Evolutionary conservation across 2,888 invertebrate species (phyloP).

Genomic region (Lasioglossum vierecki): DNA sequence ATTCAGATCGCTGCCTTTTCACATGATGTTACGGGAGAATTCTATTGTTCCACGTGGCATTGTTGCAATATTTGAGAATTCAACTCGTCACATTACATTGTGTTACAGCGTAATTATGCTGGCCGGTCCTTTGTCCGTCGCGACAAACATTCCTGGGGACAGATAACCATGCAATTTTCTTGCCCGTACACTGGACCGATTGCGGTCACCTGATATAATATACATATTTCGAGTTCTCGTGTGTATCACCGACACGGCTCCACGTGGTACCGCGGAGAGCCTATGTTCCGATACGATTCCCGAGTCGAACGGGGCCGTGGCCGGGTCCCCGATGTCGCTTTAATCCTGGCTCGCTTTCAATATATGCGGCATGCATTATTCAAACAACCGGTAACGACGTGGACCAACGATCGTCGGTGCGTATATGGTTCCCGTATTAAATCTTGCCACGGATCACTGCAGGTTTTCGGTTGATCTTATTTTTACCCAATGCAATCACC

Average conservation of each 20-base stretch:
- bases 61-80: background rate
- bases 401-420: conserved; percentile 56
- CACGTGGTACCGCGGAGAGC: conserved; percentile 51
- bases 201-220: background rate
- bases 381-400: conserved; percentile 59
- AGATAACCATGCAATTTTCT: background rate
- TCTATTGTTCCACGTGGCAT: background rate
- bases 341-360: conserved; percentile 67
- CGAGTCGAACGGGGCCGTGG: conserved; percentile 43
- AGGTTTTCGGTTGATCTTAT: conserved; percentile 27
- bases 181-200: background rate
- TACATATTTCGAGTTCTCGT: conserved; percentile 21
- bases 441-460: conserved; percentile 28
- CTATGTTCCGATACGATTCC: conserved; percentile 62
- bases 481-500: background rate
- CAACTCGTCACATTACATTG: background rate
- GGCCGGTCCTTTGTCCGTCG: background rate
- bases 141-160: background rate
- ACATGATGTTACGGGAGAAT: background rate
- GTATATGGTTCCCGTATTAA: conserved; percentile 54
- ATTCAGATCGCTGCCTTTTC: background rate
- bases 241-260: conserved; percentile 23
- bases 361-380: conserved; percentile 72
- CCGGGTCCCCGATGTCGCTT: conserved; percentile 61
- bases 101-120: background rate